Evolutionary conservation across 1,140 invertebrate genomes (phyloP).

Genomic region (Drosophila dunni): DNA sequence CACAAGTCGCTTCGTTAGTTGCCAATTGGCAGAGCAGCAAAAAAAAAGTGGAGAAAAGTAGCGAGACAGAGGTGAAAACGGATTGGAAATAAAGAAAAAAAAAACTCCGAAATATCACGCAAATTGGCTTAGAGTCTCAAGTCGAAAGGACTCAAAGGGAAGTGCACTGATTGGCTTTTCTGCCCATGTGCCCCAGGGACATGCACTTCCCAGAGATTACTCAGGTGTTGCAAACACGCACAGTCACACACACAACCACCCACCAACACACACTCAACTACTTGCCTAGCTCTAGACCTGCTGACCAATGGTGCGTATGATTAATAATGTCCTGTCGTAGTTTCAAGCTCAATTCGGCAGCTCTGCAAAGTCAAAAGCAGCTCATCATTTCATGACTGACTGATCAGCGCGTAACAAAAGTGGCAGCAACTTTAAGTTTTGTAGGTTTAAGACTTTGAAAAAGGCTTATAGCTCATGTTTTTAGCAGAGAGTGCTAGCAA

Average conservation of each 20-base stretch:
- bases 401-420: too few relatives aligned
- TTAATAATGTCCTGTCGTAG: conserved; percentile 43
- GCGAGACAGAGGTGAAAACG: background rate
- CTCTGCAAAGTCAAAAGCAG: background rate
- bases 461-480: too few relatives aligned
- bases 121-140: conserved; percentile 56
- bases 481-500: too few relatives aligned
- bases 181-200: conserved; percentile 36
- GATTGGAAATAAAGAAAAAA: conserved; percentile 15
- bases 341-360: background rate
- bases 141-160: conserved; percentile 19
- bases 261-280: background rate
- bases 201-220: conserved; percentile 34
- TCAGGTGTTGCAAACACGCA: conserved; percentile 36
- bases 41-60: background rate
- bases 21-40: conserved; percentile 36
- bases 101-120: conserved; percentile 23
- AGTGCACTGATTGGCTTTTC: conserved; percentile 53
- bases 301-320: conserved; percentile 74
- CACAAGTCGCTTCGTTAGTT: conserved; percentile 53
- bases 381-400: background rate
- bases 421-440: too few relatives aligned
- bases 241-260: conserved; percentile 4
- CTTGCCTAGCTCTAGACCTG: conserved; percentile 5
- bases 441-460: too few relatives aligned